Conservation (phyloP, 2,888 invertebrate species). For the Chydorus sphaericus region DNA sequence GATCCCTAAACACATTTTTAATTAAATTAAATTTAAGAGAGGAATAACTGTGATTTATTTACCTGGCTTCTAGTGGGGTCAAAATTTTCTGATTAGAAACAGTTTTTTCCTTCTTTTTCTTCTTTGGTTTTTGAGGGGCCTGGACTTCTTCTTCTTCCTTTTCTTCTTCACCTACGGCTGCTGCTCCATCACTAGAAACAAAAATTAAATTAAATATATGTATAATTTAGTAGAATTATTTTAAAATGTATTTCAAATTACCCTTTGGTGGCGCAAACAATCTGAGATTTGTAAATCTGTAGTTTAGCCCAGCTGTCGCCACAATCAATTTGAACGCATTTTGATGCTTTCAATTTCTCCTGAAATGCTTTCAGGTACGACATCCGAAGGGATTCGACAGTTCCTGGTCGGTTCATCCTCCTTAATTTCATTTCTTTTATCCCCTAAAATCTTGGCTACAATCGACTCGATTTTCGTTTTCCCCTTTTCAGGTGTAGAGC, state of each 20-base stretch:
- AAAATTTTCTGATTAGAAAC: not conserved
- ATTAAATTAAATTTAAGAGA: no score
- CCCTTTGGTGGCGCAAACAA: slow-evolving; percentile 21
- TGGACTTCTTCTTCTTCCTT: not conserved
- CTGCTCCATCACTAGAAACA: not conserved
- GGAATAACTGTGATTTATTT: not conserved
- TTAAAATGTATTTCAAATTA: no score
- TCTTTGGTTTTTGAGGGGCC: no score
- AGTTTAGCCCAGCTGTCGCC: slow-evolving; percentile 18
- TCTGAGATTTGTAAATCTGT: slow-evolving; percentile 19
- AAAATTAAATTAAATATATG: not conserved
- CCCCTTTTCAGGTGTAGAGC: slow-evolving; percentile 15
- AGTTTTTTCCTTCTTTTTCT: not conserved
- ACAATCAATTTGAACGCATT: slow-evolving; percentile 19
- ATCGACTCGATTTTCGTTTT: slow-evolving; percentile 12
- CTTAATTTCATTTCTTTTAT: slow-evolving; percentile 14
- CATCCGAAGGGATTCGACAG: slow-evolving; percentile 19
- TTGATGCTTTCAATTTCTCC: slow-evolving; percentile 15
- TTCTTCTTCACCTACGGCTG: not conserved
- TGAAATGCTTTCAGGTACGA: slow-evolving; percentile 19
- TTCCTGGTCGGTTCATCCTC: slow-evolving; percentile 15
- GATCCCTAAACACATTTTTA: slow-evolving; percentile 40
- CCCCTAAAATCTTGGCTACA: no score
- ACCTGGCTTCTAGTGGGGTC: slow-evolving; percentile 8
- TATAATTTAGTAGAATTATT: no score